Conservation (phyloP, 2,888 invertebrate genomes). For the Zele albiditarsus region DNA sequence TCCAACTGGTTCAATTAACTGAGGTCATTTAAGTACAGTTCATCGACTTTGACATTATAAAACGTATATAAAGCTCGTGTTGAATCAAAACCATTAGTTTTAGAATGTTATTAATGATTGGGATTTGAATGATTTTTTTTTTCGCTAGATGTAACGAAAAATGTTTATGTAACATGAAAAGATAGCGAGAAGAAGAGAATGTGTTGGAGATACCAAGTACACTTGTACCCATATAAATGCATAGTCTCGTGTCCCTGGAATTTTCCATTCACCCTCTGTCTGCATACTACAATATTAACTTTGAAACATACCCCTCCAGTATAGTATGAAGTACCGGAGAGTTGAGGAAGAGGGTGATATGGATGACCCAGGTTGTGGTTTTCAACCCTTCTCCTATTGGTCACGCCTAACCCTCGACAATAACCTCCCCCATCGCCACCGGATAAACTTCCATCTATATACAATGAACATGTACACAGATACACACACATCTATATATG, state of each 20-base stretch:
- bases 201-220: no score
- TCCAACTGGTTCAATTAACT: no score
- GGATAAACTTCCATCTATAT: not conserved
- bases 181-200: not conserved
- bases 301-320: not conserved
- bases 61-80: no score
- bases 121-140: no score
- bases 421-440: constrained; percentile 57
- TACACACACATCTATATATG: constrained; percentile 24
- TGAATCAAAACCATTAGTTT: no score
- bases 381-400: constrained; percentile 59
- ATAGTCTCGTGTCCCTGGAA: not conserved
- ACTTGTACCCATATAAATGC: not conserved
- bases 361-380: constrained; percentile 46
- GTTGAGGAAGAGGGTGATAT: not conserved
- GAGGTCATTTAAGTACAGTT: no score
- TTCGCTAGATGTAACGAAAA: no score
- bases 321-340: not conserved
- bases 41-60: no score
- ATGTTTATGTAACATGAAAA: not conserved
- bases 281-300: constrained; percentile 17
- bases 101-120: no score
- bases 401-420: constrained; percentile 55
- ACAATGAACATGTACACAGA: not conserved
- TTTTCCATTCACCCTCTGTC: constrained; percentile 15